Conservation (phyloP, 2,113 vertebrate genomes). For the Oxygymnocypris stewartii region DNA sequence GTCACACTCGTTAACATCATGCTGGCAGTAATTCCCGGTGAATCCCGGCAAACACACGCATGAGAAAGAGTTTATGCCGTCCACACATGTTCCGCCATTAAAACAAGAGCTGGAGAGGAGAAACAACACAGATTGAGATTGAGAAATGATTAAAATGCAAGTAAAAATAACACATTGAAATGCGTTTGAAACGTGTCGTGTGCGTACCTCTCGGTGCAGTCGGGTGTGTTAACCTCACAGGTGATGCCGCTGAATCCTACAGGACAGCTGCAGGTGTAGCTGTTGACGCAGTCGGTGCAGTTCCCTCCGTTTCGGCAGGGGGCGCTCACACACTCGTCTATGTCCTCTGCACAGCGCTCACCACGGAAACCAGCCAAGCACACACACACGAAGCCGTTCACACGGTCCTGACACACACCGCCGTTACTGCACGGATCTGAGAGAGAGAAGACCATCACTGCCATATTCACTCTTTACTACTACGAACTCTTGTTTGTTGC, state of each 20-base stretch:
- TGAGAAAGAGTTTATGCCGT: conserved; percentile 93
- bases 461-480: neutral
- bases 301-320: conserved; percentile 92
- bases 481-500: neutral
- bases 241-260: conserved; percentile 93
- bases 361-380: conserved; percentile 91
- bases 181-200: too few relatives aligned
- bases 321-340: conserved; percentile 93
- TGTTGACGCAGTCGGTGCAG: conserved; percentile 96
- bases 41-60: conserved; percentile 90
- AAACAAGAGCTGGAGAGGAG: conserved; percentile 87
- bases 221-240: conserved; percentile 93
- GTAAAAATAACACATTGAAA: neutral
- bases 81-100: conserved; percentile 90
- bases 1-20: conserved; percentile 93
- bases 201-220: conserved; percentile 94
- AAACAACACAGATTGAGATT: neutral
- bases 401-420: conserved; percentile 85
- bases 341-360: conserved; percentile 87
- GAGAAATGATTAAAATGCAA: neutral
- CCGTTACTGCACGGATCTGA: conserved; percentile 94
- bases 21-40: conserved; percentile 94
- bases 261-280: conserved; percentile 95
- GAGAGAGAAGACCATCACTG: neutral
- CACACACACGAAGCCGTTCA: conserved; percentile 83